phyloP scores from a whole-genome alignment of 2,888 invertebrate genomes.

The Carpatolechia fugitivella region DNA sequence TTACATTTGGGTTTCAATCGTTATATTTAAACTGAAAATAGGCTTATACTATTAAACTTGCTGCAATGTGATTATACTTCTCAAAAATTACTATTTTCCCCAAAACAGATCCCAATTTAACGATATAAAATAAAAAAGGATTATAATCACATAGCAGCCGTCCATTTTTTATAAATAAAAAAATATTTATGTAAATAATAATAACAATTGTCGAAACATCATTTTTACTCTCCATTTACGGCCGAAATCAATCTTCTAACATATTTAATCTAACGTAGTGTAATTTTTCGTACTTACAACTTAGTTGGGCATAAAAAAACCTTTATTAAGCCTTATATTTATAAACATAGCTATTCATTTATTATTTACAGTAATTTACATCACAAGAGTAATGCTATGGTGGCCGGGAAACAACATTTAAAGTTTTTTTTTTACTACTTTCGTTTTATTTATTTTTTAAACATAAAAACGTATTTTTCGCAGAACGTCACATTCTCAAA shows the following conservation, averaged over 20 bases:
- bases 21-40: conserved; percentile 73
- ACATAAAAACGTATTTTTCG: conserved; percentile 17
- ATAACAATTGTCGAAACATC: conserved; percentile 61
- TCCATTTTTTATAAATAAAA: conserved; percentile 56
- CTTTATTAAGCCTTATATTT: conserved; percentile 54
- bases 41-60: conserved; percentile 68
- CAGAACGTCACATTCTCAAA: too few species aligned
- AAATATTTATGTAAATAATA: conserved; percentile 53
- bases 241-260: conserved; percentile 34
- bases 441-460: conserved; percentile 24
- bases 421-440: conserved; percentile 19
- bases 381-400: conserved; percentile 63
- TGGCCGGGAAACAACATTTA: conserved; percentile 41
- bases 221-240: conserved; percentile 43
- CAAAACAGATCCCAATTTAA: conserved; percentile 18
- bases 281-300: conserved; percentile 63
- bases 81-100: conserved; percentile 25
- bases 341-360: conserved; percentile 40
- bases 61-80: conserved; percentile 62
- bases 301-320: conserved; percentile 46
- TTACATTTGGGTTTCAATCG: conserved; percentile 35
- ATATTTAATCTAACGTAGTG: conserved; percentile 30
- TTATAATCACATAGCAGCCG: conserved; percentile 62
- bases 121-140: conserved; percentile 7
- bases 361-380: conserved; percentile 78